Evolutionary conservation across 2,797 vertebrate species (phyloP).

Genomic region (Dicrostonyx torquatus): DNA sequence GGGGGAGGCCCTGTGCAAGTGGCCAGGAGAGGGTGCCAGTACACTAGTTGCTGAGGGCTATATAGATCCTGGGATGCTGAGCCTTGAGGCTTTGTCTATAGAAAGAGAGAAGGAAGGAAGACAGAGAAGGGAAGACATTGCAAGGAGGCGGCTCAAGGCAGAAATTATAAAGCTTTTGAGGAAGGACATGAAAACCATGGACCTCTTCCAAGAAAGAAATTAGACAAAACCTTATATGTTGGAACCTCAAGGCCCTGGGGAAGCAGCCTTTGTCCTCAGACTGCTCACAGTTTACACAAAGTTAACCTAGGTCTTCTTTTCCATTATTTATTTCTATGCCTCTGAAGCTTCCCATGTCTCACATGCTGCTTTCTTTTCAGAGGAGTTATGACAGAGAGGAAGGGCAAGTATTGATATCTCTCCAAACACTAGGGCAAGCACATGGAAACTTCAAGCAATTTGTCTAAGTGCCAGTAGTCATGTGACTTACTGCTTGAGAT

Average conservation of each 20-base stretch:
- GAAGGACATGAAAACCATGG: background rate
- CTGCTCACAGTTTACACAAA: no score
- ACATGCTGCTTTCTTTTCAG: background rate
- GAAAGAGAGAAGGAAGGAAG: background rate
- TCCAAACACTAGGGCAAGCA: background rate
- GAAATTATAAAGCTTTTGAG: background rate
- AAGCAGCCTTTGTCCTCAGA: background rate
- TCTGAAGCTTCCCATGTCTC: background rate
- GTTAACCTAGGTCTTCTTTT: background rate
- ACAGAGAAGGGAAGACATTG: background rate
- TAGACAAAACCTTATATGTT: background rate
- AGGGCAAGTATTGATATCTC: background rate
- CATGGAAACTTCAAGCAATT: background rate
- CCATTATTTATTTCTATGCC: background rate
- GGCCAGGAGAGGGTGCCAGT: background rate
- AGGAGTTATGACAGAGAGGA: background rate
- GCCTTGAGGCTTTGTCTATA: background rate
- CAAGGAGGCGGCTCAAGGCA: background rate
- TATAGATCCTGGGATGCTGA: background rate
- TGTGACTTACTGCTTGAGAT: fast-evolving
- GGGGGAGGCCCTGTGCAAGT: background rate
- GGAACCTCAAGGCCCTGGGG: background rate
- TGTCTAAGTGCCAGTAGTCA: fast-evolving
- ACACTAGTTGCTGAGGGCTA: background rate
- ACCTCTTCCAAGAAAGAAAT: background rate